Percentiles rank a stretch among this genome's conserved stretches.
phyloP scores from a whole-genome alignment of 1,140 invertebrate species.

The Drosophila simulans region DNA sequence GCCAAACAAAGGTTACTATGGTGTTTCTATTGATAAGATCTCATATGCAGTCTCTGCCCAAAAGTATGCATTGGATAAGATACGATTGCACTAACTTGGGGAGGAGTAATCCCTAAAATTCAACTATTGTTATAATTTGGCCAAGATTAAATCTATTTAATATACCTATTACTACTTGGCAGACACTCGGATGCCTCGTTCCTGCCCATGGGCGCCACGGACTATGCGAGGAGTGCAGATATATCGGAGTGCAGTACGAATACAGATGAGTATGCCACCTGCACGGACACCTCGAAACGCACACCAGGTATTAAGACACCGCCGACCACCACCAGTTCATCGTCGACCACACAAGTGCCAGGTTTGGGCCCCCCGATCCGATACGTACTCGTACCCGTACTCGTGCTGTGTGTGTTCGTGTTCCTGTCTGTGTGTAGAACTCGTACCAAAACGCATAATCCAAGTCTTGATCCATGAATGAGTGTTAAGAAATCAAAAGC shows the following conservation, averaged over 20 bases:
- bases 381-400: conserved; percentile 21
- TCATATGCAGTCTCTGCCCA: neutral
- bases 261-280: conserved; percentile 94
- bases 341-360: conserved; percentile 84
- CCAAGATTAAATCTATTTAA: neutral
- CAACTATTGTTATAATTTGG: too few species aligned
- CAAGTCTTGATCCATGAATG: conserved; percentile 22
- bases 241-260: conserved; percentile 93
- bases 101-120: too few species aligned
- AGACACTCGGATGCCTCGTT: conserved; percentile 72
- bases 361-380: conserved; percentile 68
- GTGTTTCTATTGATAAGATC: too few species aligned
- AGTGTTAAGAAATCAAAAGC: neutral
- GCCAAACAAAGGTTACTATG: conserved; percentile 57
- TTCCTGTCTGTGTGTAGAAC: conserved; percentile 33
- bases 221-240: conserved; percentile 88
- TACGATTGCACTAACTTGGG: neutral
- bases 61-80: neutral
- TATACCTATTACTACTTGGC: neutral
- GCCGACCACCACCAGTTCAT: conserved; percentile 83
- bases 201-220: conserved; percentile 40
- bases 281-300: conserved; percentile 90
- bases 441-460: conserved; percentile 11
- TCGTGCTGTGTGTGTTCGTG: conserved; percentile 48
- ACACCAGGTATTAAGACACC: conserved; percentile 85